Evolutionary conservation across 2,113 vertebrate species (phyloP).

Genomic region (Cyanistes caeruleus): DNA sequence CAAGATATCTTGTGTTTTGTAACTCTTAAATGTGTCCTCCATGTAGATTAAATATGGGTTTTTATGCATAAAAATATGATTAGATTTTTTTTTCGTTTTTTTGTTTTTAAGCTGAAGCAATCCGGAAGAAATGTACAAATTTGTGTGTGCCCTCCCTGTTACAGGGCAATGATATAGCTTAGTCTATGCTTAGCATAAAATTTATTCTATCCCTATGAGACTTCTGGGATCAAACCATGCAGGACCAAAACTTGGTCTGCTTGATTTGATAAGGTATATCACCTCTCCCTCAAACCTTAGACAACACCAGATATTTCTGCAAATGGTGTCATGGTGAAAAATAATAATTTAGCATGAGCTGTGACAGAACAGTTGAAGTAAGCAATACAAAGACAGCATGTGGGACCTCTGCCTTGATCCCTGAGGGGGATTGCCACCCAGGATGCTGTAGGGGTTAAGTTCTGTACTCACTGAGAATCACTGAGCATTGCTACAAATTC

Average conservation of each 20-base stretch:
- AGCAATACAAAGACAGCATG: background rate
- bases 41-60: background rate
- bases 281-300: background rate
- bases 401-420: background rate
- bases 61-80: background rate
- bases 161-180: background rate
- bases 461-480: background rate
- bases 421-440: background rate
- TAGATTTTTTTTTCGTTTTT: background rate
- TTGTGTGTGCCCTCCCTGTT: background rate
- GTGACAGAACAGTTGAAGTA: background rate
- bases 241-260: background rate
- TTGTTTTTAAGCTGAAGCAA: background rate
- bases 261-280: background rate
- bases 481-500: background rate
- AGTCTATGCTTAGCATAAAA: background rate
- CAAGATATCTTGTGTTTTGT: background rate
- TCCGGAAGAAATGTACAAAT: background rate
- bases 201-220: rapidly evolving
- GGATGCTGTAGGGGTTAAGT: background rate
- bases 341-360: background rate
- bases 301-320: background rate
- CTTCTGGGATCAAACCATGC: background rate
- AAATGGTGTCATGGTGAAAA: background rate
- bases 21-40: background rate